Base-by-base conservation (phyloP, 37 sponge, comb jelly and placozoan species). In the Eunapius fragilis region DNA sequence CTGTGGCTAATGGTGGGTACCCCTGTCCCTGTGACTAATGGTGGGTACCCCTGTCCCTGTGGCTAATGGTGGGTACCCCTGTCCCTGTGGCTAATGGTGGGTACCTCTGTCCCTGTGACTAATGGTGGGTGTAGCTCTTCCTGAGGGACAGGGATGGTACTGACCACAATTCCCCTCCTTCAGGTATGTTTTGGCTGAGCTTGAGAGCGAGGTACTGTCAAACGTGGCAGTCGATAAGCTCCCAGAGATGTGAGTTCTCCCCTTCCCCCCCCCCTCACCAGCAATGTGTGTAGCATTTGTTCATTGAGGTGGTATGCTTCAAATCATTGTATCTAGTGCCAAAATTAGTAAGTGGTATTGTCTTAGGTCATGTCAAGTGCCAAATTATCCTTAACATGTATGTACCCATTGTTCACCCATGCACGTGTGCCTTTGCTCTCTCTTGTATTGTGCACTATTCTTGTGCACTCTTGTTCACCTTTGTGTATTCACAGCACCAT, bases 171-270 rank as follows among this genome's bases (percentile, higher is more conserved):
- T 72, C 83, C 48, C 10, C 22, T 67, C 28, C 68, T 72, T 7
- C 72, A 96, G 96, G 35, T 90, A 84, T 86, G 92, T 90, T 2
- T 68, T 91, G 75, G 79, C 94, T 19, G 97, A 96, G 76, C 37
- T 96, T 12, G 70, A 32, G 14, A 91, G 69, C 80, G 97, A 96
- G 32, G 71, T 36, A 31, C 35, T 82, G 22, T 91, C 92, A 5
- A 47, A 30, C 22, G 81, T 14, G 25, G 97, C 94, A 13, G 78
- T 71, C 28, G 87, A 91, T 1, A 96, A 93, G 74, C 72, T 96
- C 27, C 84, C 74, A 31, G 80, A 83, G 14, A 25, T 88, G 96
- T 96, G 69, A 87, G 96, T 78, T 31, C 38, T 67, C 78, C 25
- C 47, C 47, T 45, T n/a, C n/a, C n/a, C n/a, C n/a, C n/a, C n/a